Conservation (phyloP, 2,797 vertebrate genomes). For the Pangasius krempfi region DNA sequence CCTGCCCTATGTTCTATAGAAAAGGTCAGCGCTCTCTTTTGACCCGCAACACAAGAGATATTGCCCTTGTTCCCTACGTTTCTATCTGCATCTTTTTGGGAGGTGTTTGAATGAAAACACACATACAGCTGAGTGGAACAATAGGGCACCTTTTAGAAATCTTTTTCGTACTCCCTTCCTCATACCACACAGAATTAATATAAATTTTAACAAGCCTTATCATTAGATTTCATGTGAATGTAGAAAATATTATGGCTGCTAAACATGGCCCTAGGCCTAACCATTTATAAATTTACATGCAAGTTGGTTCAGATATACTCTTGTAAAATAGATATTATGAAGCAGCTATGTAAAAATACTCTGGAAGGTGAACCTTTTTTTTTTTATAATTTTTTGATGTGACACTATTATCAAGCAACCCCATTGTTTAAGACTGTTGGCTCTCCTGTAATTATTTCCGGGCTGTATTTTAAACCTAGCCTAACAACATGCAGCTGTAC, state of each 20-base stretch:
- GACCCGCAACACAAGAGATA: slow-evolving; percentile 50
- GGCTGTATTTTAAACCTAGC: background rate
- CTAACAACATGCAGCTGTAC: background rate
- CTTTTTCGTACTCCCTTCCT: background rate
- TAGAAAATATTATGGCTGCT: background rate
- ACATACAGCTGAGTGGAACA: slow-evolving; percentile 23
- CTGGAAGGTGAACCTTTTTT: background rate
- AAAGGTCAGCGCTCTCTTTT: slow-evolving; percentile 45
- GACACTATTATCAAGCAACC: background rate
- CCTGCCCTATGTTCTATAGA: slow-evolving; percentile 34
- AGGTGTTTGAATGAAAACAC: slow-evolving; percentile 20
- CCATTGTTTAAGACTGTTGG: background rate
- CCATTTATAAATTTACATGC: background rate
- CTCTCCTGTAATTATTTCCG: background rate
- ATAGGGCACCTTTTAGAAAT: background rate
- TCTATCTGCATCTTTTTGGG: slow-evolving; percentile 35
- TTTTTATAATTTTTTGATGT: background rate
- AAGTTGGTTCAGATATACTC: background rate
- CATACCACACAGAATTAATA: background rate
- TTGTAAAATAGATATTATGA: background rate
- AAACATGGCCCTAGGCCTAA: background rate
- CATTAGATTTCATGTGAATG: background rate
- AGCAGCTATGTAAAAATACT: background rate
- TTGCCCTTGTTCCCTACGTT: slow-evolving; percentile 19
- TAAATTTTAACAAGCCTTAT: background rate